Evolutionary conservation across 2,888 invertebrate species (phyloP).

Genomic region (Stegophylla sp.): DNA sequence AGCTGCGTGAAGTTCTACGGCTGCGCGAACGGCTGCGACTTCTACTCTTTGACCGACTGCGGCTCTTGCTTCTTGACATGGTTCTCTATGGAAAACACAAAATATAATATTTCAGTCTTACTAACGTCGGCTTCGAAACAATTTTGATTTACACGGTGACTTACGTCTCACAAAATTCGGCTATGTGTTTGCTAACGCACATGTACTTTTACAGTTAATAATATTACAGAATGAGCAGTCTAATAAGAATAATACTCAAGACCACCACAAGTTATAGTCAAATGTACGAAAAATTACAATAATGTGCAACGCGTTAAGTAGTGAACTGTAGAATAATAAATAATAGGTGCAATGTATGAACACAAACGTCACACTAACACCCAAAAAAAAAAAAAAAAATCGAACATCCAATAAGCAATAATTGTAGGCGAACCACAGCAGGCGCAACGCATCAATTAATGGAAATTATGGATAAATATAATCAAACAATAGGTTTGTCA

Average conservation of each 20-base stretch:
- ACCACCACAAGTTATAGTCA: not conserved
- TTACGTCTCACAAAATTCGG: constrained; percentile 37
- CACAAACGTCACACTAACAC: too few species aligned
- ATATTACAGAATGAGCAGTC: not conserved
- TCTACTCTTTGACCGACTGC: constrained; percentile 60
- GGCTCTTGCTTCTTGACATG: constrained; percentile 57
- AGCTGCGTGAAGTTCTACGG: constrained; percentile 51
- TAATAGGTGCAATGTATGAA: not conserved
- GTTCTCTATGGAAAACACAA: not conserved
- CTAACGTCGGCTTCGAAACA: not conserved
- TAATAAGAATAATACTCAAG: not conserved
- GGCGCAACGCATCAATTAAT: constrained; percentile 12
- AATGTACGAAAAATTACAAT: not conserved
- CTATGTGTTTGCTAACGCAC: constrained; percentile 36
- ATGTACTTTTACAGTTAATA: constrained; percentile 14
- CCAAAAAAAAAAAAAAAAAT: too few species aligned
- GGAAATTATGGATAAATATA: constrained; percentile 23
- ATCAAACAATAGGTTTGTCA: constrained; percentile 39
- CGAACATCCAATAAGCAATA: too few species aligned
- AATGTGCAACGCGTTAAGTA: not conserved
- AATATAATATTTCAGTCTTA: not conserved
- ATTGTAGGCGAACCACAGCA: not conserved
- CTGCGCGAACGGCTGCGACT: constrained; percentile 58
- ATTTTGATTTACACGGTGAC: not conserved
- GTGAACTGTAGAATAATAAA: not conserved